Base-by-base conservation (phyloP, 2,888 invertebrate species). In the Agriopis marginaria region DNA sequence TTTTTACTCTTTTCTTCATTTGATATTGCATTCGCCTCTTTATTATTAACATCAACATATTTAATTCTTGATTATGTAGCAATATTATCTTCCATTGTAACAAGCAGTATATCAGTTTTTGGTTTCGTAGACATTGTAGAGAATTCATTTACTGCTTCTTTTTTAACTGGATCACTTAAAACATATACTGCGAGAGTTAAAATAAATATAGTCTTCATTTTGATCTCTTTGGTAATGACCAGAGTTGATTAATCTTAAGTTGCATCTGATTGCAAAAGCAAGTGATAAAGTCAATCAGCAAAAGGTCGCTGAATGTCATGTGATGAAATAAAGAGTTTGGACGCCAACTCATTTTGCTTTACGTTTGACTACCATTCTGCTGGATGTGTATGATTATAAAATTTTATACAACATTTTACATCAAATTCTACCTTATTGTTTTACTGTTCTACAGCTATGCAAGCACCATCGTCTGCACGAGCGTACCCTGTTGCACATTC, bases 81-180 rank as follows among this genome's bases (percentile, higher is more conserved):
- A 40, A 32, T 32, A 32, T 32, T 32, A 32, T 32, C 32, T 32
- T 32, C 5, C 32, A 32, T 32, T 32, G 32, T 32, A 32, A 4
- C 7, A 42, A 44, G 2, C 2, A 12, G 1, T 45, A 12, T 12
- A 7, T 45, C 44, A 3, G 40, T 40, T n/a, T n/a, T 40, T 4
- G 9, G 8, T 14, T 14, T 9, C 42, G 10, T 9, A 12, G 6
- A 5, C 9, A 9, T 56, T 56, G 17, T 11, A 17, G 44, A 11
- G 23, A 45, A 23, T 58, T n/a, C 58, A 12, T 45, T 45, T 12
- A 17, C 44, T 53, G 14, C 11, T 0, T 63, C 47, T 10, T 55
- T 47, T 63, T 55, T 14, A 4, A 55, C 47, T 14, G 54, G 54
- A 47, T 63, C 39, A 17, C 63, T 17, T 39, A 17, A 55, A 63